These are phyloP conservation scores for Chloropsis hardwickii DNA, from an alignment of 2,113 vertebrate genomes.

Conservation along the genomic window DNA sequence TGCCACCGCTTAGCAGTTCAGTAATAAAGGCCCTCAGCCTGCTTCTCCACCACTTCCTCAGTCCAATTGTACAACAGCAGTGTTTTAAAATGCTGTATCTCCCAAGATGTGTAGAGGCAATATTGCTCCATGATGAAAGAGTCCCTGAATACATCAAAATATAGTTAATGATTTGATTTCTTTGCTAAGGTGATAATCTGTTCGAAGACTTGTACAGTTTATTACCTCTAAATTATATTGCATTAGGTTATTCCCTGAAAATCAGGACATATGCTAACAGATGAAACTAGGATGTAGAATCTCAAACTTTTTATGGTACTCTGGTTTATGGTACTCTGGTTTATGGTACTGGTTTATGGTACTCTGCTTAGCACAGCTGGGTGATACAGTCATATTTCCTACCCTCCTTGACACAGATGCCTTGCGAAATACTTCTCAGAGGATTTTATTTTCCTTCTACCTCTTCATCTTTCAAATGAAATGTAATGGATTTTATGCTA, in stretches of 20 bases:
- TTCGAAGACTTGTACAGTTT: slow-evolving; percentile 13
- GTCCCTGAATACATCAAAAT: not conserved
- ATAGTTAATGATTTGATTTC: not conserved
- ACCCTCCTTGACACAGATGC: not conserved
- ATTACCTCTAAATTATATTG: not conserved
- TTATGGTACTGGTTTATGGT: slow-evolving; percentile 12
- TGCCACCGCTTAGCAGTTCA: not conserved
- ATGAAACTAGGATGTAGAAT: not conserved
- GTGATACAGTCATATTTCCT: slow-evolving; percentile 5
- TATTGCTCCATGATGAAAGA: not conserved
- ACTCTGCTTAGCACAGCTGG: not conserved
- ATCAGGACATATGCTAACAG: not conserved
- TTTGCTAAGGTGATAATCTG: slow-evolving; percentile 4
- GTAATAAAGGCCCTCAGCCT: not conserved
- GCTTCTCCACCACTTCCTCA: not conserved
- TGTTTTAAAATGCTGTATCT: not conserved
- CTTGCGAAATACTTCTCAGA: not conserved
- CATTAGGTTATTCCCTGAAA: slow-evolving; percentile 20
- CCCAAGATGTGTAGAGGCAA: not conserved
- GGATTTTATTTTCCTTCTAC: not conserved
- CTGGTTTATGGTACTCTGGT: too few relatives aligned
- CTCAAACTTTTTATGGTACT: too few relatives aligned
- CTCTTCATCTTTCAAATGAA: not conserved
- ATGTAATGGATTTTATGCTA: too few relatives aligned
- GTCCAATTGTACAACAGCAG: not conserved